Evolutionary conservation across 1,140 invertebrate species (phyloP), one percentile per base, ranked within the genome.

Genomic region (Liolophura sinensis): DNA sequence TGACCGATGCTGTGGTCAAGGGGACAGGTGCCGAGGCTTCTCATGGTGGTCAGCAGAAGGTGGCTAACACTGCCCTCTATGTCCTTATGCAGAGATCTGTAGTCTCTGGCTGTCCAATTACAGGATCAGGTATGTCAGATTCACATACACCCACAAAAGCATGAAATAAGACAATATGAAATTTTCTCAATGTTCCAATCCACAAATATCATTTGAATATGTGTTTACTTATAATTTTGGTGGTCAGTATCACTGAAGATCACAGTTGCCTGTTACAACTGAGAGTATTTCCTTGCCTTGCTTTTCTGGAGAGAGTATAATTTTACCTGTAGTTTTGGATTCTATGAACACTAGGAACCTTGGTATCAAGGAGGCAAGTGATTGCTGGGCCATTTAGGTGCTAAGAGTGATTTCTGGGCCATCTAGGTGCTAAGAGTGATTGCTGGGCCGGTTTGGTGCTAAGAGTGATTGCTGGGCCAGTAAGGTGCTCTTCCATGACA

Each of bases 31-130:
- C 70, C 22, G 75, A 78, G 31, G 67, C 72, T 18, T 54, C 65
- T 16, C n/a, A 24, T 16, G 73, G 78, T 47, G 77, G 78, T 22
- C 80, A 82, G 63, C 73, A 82, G 67, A 82, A 82, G 62, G 81
- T 84, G 50, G 78, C 79, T 62, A 82, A 75, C 67, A 82, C 80
- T 24, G 80, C 80, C 7, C 73, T 84, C 15, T 84, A 82, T 72
- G 80, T 84, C 15, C 70, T 84, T 22, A 75, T 82, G 74, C 82
- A 84, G 67, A 73, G 76, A 40, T 77, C 80, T 22, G 72, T 82
- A 6, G 77, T 84, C 0, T 73, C 78, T 11, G 77, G 77, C 1
- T 84, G 82, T 70, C 81, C 82, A 15, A 69, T 84, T 9, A 69
- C 73, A 60, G 74, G 76, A 16, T 68, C 69, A 78, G 82, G 82